These are phyloP conservation scores for Cichladusa arquata DNA, from an alignment of 2,113 vertebrate genomes.

Conservation along the genomic window DNA sequence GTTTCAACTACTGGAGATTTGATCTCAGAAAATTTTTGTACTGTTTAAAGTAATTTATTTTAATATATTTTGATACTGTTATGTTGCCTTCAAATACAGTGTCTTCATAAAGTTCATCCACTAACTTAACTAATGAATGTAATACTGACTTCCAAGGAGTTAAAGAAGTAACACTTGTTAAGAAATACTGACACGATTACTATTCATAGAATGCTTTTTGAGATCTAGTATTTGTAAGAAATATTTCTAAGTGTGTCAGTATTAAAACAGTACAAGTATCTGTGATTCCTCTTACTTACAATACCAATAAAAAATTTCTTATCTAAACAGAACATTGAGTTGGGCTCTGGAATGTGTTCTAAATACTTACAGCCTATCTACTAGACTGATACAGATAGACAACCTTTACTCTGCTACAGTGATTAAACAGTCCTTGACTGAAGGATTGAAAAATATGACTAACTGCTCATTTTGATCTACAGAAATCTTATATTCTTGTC, in stretches of 20 bases:
- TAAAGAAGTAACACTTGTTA: neutral
- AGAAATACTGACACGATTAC: neutral
- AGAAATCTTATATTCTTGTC: neutral
- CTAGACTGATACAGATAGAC: neutral
- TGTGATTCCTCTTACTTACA: neutral
- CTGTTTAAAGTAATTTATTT: neutral
- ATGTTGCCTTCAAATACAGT: neutral
- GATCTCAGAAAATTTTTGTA: neutral
- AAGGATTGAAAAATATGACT: neutral
- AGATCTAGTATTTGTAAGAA: neutral
- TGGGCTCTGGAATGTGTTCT: neutral
- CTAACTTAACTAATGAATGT: neutral
- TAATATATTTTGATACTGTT: neutral
- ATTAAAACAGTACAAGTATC: neutral
- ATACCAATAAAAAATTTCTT: neutral
- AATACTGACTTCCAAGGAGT: neutral
- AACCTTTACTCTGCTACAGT: neutral
- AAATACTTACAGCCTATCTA: neutral
- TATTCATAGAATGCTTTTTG: neutral
- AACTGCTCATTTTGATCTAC: neutral
- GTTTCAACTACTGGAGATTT: constrained; percentile 18
- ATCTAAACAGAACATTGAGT: neutral
- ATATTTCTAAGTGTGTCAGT: neutral
- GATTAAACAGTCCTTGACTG: neutral
- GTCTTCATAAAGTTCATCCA: neutral